Evolutionary conservation across 2,797 vertebrate genomes (phyloP).

Genomic region (Oreochromis grahami): DNA sequence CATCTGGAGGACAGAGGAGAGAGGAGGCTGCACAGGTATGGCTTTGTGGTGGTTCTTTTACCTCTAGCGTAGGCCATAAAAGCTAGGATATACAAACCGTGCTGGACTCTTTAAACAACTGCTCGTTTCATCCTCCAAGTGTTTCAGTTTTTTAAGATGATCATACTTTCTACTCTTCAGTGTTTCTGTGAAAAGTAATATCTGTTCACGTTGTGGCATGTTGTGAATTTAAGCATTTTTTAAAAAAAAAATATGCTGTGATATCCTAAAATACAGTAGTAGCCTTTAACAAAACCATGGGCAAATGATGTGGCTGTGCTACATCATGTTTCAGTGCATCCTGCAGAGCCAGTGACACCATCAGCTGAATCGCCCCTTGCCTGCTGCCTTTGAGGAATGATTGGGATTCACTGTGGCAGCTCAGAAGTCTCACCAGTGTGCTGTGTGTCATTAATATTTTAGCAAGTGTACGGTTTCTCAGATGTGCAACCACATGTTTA

Average conservation of each 20-base stretch:
- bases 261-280: neutral
- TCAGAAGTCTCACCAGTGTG: neutral
- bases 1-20: neutral
- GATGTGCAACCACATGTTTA: conserved; percentile 1
- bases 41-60: neutral
- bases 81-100: neutral
- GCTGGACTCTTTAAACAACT: neutral
- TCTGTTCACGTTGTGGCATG: neutral
- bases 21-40: neutral
- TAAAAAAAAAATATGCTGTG: too few species aligned
- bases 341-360: neutral
- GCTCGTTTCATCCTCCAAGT: neutral
- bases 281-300: neutral
- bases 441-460: conserved; percentile 25
- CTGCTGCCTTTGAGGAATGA: conserved; percentile 8
- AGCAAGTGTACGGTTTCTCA: neutral
- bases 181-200: neutral
- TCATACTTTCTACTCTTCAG: neutral
- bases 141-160: neutral
- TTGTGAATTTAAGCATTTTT: neutral
- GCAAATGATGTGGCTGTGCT: neutral
- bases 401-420: conserved; percentile 2
- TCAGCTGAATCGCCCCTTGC: neutral
- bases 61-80: neutral
- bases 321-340: neutral